A percentile compares a stretch with the other conserved stretches of the same genome.
phyloP scores from a whole-genome alignment of 2,797 vertebrate species.

The Numenius phaeopus region DNA sequence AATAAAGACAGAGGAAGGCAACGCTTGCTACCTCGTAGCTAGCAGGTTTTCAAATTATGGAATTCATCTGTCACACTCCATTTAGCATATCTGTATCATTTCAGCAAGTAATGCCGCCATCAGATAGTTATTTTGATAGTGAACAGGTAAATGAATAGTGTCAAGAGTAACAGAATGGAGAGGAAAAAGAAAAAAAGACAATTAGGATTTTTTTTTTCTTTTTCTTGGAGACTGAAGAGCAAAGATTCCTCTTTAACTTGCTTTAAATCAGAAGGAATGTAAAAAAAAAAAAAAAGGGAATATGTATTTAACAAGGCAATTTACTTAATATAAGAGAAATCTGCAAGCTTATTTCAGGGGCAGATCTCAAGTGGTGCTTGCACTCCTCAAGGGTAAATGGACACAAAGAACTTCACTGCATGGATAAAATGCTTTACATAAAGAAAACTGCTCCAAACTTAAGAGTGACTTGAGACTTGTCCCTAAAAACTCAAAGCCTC shows the following conservation, averaged over 20 bases:
- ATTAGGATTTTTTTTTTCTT: neutral
- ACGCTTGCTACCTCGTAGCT: constrained; percentile 44
- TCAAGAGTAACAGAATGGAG: constrained; percentile 36
- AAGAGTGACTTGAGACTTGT: neutral
- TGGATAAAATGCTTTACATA: neutral
- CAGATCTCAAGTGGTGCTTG: neutral
- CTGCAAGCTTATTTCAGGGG: neutral
- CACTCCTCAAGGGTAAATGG: neutral
- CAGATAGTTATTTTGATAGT: constrained; percentile 69
- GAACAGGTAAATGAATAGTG: constrained; percentile 64
- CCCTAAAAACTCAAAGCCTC: neutral
- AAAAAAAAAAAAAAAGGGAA: neutral
- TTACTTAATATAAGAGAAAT: neutral
- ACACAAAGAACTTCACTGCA: neutral
- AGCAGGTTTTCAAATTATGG: constrained; percentile 68
- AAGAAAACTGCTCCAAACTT: neutral
- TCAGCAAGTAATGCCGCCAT: constrained; percentile 37
- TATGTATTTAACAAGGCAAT: neutral
- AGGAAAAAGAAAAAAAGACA: constrained; percentile 9
- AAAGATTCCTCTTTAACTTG: neutral
- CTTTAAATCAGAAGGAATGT: neutral
- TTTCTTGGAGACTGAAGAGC: neutral
- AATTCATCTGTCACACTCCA: constrained; percentile 73
- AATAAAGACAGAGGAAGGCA: constrained; percentile 61
- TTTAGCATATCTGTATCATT: constrained; percentile 66